Evolutionary conservation across 2,888 invertebrate genomes (phyloP).

Genomic region (Sarcophaga variegata): DNA sequence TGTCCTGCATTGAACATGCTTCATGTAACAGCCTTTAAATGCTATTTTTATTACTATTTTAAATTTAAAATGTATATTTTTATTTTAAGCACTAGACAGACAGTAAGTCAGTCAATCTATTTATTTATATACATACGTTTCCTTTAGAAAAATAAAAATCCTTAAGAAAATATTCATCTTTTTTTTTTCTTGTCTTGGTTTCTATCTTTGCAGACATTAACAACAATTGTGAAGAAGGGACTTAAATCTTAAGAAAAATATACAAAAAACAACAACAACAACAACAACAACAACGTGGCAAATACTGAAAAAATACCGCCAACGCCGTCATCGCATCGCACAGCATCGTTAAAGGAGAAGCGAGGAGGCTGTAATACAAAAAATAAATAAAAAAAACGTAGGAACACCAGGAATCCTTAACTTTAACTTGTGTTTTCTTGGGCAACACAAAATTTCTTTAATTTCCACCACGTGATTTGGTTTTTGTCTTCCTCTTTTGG

Average conservation of each 20-base stretch:
- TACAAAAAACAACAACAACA: background rate
- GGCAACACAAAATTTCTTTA: slow-evolving; percentile 32
- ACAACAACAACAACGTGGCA: slow-evolving; percentile 25
- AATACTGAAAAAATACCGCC: slow-evolving; percentile 46
- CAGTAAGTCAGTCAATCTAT: background rate
- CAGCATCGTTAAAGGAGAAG: background rate
- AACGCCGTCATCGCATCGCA: slow-evolving; percentile 42
- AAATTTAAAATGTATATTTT: background rate
- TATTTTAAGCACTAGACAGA: slow-evolving; percentile 6
- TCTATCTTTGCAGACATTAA: slow-evolving; percentile 74
- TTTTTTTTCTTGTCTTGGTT: slow-evolving; percentile 55
- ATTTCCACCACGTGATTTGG: slow-evolving; percentile 64
- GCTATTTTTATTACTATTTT: background rate
- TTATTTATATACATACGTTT: slow-evolving; percentile 4
- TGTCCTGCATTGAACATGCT: no score
- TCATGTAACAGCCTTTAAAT: background rate
- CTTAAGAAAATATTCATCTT: slow-evolving; percentile 29
- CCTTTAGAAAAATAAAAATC: slow-evolving; percentile 12
- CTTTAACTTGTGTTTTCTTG: slow-evolving; percentile 36
- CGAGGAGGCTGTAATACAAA: slow-evolving; percentile 35
- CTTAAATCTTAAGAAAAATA: slow-evolving; percentile 47
- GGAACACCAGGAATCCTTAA: slow-evolving; percentile 22
- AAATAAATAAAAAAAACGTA: slow-evolving; percentile 27
- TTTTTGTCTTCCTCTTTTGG: slow-evolving; percentile 11
- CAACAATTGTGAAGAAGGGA: slow-evolving; percentile 57